phyloP scores from a whole-genome alignment of 64 coral and sea anemone species.

The Porites lutea region DNA sequence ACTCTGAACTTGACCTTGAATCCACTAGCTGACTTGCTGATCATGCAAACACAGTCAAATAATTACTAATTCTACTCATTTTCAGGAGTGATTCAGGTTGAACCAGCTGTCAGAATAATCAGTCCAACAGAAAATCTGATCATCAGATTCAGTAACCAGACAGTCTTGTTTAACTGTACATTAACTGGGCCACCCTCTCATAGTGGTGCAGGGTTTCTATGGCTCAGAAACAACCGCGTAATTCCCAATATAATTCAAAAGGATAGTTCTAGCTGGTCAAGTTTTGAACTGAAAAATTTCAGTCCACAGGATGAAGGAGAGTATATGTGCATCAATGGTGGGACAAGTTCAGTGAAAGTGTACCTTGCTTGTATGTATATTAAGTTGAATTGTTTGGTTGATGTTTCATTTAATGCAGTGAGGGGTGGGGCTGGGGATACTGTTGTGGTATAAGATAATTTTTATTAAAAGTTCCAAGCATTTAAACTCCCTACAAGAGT shows the following conservation, averaged over 20 bases:
- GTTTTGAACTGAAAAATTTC: conserved; percentile 15
- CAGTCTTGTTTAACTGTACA: conserved; percentile 42
- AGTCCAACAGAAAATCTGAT: conserved; percentile 31
- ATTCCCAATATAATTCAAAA: background rate
- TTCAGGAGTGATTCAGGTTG: background rate
- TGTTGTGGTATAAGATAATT: too few relatives aligned
- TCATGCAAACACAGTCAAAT: too few relatives aligned
- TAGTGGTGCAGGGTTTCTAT: background rate
- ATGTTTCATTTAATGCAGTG: too few relatives aligned
- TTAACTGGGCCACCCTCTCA: background rate
- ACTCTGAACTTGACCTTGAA: too few relatives aligned
- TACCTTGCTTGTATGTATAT: background rate
- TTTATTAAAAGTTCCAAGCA: too few relatives aligned
- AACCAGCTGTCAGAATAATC: background rate
- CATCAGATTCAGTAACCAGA: conserved; percentile 5
- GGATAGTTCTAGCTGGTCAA: conserved; percentile 12
- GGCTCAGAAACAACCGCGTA: background rate
- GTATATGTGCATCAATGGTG: background rate
- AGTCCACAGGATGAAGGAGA: background rate
- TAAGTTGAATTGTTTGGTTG: background rate
- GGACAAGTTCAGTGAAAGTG: background rate
- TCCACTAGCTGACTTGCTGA: too few relatives aligned
- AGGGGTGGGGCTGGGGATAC: too few relatives aligned
- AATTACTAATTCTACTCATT: background rate
- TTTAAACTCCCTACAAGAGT: too few relatives aligned